A percentile compares a stretch with the other conserved stretches of the same genome.
Evolutionary conservation across 2,797 vertebrate species (phyloP).

Genomic region (Acropternis orthonyx): DNA sequence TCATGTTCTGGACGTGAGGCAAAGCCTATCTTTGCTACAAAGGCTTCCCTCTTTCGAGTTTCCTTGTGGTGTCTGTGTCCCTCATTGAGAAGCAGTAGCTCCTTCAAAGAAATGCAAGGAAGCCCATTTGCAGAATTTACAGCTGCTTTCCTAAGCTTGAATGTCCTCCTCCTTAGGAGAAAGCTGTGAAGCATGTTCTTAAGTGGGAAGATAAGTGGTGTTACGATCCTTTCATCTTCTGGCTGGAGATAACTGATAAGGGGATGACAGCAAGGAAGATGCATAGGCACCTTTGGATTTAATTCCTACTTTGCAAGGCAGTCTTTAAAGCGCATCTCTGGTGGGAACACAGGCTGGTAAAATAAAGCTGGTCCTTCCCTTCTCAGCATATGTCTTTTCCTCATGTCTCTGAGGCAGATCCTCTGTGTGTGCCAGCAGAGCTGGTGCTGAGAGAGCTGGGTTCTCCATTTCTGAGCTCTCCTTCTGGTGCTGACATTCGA

Average conservation of each 20-base stretch:
- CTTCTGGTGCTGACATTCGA: constrained; percentile 51
- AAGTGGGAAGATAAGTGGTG: constrained; percentile 55
- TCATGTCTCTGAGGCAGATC: constrained; percentile 24
- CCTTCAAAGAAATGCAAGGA: constrained; percentile 3
- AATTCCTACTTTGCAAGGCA: constrained; percentile 48
- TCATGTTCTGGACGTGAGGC: background rate
- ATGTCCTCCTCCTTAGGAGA: constrained; percentile 3
- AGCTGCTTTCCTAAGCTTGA: background rate
- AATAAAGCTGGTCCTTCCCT: constrained; percentile 61
- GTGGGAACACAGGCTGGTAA: constrained; percentile 54
- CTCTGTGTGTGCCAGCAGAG: constrained; percentile 37
- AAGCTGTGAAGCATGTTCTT: constrained; percentile 52
- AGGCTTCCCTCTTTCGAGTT: background rate
- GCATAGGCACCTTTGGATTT: constrained; percentile 54
- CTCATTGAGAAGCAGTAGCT: background rate
- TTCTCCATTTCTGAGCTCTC: constrained; percentile 9
- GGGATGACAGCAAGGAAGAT: constrained; percentile 33
- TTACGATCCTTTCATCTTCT: constrained; percentile 53
- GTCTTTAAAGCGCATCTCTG: constrained; percentile 42
- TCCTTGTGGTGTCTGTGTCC: background rate
- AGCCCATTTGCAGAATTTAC: constrained; percentile 42
- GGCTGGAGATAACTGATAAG: constrained; percentile 48
- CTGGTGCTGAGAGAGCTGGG: background rate
- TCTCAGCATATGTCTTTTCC: constrained; percentile 51
- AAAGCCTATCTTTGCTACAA: background rate